Percentiles rank a stretch among this genome's conserved stretches.
These are phyloP conservation scores for Dastarcus helophoroides DNA, from an alignment of 2,888 invertebrate species.

Conservation along the genomic window DNA sequence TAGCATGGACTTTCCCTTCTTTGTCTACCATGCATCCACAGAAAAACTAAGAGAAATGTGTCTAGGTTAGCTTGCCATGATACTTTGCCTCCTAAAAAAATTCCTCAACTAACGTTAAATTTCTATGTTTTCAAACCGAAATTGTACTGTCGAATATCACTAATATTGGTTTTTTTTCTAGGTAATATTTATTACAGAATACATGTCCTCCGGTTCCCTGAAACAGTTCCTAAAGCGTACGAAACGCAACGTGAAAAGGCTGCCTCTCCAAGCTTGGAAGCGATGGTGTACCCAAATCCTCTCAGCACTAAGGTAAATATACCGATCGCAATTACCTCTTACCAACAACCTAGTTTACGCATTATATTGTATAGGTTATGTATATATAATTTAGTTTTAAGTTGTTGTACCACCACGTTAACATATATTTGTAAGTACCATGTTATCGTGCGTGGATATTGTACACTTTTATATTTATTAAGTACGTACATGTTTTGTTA, in stretches of 20 bases:
- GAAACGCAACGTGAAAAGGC: conserved; percentile 85
- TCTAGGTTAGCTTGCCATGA: too few relatives aligned
- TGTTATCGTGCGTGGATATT: conserved; percentile 1
- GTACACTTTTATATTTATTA: conserved; percentile 22
- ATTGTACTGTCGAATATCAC: too few relatives aligned
- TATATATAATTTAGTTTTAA: neutral
- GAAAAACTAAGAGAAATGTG: too few relatives aligned
- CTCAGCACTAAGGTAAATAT: conserved; percentile 84
- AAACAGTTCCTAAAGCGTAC: conserved; percentile 98
- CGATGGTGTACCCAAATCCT: conserved; percentile 99
- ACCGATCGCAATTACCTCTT: too few relatives aligned
- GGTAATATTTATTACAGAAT: conserved; percentile 99
- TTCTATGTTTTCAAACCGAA: too few relatives aligned
- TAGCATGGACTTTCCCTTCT: too few relatives aligned
- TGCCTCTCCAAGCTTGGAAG: conserved; percentile 94
- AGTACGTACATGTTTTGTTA: conserved; percentile 22
- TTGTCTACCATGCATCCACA: too few relatives aligned
- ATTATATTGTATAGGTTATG: too few relatives aligned
- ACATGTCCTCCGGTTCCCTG: conserved; percentile 98
- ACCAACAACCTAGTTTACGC: too few relatives aligned
- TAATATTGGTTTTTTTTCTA: conserved; percentile 44
- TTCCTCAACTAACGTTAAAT: too few relatives aligned
- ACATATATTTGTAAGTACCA: neutral
- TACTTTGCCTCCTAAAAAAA: too few relatives aligned
- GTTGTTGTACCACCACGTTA: conserved; percentile 1